Base-by-base conservation (phyloP, 2,113 vertebrate genomes). In the Mus pahari region DNA sequence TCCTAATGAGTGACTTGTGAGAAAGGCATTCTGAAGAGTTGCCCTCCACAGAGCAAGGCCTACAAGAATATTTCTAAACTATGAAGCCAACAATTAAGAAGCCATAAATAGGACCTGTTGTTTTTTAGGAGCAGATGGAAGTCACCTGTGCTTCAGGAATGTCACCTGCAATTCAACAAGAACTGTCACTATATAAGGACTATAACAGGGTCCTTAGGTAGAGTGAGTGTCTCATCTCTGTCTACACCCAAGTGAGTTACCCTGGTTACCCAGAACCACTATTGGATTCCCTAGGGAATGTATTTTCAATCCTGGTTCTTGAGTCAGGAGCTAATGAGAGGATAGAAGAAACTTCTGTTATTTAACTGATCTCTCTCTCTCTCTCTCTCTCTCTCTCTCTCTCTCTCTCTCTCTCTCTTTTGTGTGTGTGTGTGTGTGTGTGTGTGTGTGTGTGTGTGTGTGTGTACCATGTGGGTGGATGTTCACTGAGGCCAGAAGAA, bases 11-110 rank as follows among this genome's bases (percentile, higher is more conserved):
- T 75, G n/a, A 84, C 50, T 31, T 36, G 78, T 70, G 62, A 94
- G 71, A 79, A 92, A 60, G 75, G n/a, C 26, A 26, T 90, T 60
- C 55, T 84, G 92, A 28, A 90, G 70, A 92, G 45, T 28, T 58
- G 28, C 33, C 58, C 26, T 31, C 53, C 71, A 71, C n/a, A 86
- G 60, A 78, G 28, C 20, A n/a, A 14, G 48, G n/a, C 20, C 70
- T 60, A 33, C 1, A 17, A n/a, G 45, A 64, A 36, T 50, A 33
- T 68, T 77, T 94, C 66, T 20, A 39, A 55, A 36, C 90, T 73
- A 73, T 42, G 68, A 94, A 94, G 73, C 70, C 62, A 70, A 16
- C 48, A 53, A 90, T 31, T 55, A 31, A 71, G 48, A 6, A 74
- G 68, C 10, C 31, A 26, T 60, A 88, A 90, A 62, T 19, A 45